Evolutionary conservation across 2,797 vertebrate species (phyloP), one percentile per base, ranked within the genome.

Genomic region (Cyprinodon diabolis): DNA sequence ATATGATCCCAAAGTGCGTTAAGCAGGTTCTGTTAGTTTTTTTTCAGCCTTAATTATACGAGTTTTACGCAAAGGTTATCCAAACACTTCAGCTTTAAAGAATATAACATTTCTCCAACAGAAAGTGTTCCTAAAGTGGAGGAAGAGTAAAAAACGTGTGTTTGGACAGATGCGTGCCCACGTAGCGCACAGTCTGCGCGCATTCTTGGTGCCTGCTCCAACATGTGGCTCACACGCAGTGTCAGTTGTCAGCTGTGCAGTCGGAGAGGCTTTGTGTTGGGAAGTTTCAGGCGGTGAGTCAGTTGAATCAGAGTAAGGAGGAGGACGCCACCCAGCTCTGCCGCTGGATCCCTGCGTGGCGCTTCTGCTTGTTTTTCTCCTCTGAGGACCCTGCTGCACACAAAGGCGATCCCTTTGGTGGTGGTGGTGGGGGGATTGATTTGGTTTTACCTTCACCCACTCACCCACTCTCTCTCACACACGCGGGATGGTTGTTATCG

Each of bases 241-340:
- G 86, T 82, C 85, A 78, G 76, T 72, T 67, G 80, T 82, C 76
- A 82, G 76, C 69, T 82, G 80, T 81, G 72, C 84, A 75, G 84
- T 23, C 30, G 80, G 25, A 70, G 76, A 70, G 23, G 66, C 82
- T 66, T 65, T 65, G 10, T 43, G 75, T 66, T 68, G 77, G 82
- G 85, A 90, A 92, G 23, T 93, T 91, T 90, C 66, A 70, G 67
- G 62, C 17, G 83, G 87, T 91, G 90, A 92, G 89, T 92, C 88
- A 66, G 62, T 66, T 48, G 2, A 86, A 81, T 85, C 82, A 77
- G 78, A 67, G 52, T 70, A 77, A 77, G 72, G 63, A 84, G 63
- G 84, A 90, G 90, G 89, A 91, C 88, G 88, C 81, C 86, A 86
- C 93, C 89, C 91, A 83, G 87, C 84, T 66, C 83, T 30, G 75